phyloP scores from a whole-genome alignment of 1,140 invertebrate genomes.

The Dysdera silvatica region DNA sequence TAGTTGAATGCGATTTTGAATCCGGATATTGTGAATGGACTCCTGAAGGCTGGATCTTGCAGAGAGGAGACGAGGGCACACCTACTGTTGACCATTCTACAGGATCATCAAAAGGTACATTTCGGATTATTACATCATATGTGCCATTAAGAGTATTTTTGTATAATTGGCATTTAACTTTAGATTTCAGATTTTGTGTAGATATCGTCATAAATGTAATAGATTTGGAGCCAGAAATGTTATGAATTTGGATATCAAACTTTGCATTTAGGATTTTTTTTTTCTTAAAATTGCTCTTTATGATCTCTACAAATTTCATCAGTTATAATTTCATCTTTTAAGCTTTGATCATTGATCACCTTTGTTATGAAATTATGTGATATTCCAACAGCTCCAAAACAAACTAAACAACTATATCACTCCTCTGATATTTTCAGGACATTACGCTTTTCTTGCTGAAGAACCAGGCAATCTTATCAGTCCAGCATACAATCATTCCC shows the following conservation, averaged over 20 bases:
- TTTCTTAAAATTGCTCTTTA: too few species aligned
- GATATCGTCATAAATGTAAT: too few species aligned
- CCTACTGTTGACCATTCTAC: conserved; percentile 26
- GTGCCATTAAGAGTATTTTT: too few species aligned
- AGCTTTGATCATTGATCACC: too few species aligned
- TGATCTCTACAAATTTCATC: too few species aligned
- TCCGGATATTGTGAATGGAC: conserved; percentile 23
- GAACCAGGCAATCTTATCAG: conserved; percentile 3
- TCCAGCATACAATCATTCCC: conserved; percentile 9
- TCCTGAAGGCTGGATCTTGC: neutral
- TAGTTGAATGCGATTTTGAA: conserved; percentile 29
- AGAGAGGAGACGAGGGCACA: neutral
- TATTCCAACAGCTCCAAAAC: neutral
- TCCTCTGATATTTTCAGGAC: neutral
- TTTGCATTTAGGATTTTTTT: too few species aligned
- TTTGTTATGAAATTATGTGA: neutral
- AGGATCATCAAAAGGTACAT: conserved; percentile 19
- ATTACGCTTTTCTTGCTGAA: conserved; percentile 11
- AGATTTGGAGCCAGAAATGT: too few species aligned
- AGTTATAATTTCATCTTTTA: too few species aligned
- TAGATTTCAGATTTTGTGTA: too few species aligned
- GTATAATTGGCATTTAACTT: too few species aligned
- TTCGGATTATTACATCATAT: too few species aligned
- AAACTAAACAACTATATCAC: neutral
- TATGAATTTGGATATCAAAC: too few species aligned